Base-by-base conservation (phyloP, 2,113 vertebrate genomes). In the Ibidorhyncha struthersii region DNA sequence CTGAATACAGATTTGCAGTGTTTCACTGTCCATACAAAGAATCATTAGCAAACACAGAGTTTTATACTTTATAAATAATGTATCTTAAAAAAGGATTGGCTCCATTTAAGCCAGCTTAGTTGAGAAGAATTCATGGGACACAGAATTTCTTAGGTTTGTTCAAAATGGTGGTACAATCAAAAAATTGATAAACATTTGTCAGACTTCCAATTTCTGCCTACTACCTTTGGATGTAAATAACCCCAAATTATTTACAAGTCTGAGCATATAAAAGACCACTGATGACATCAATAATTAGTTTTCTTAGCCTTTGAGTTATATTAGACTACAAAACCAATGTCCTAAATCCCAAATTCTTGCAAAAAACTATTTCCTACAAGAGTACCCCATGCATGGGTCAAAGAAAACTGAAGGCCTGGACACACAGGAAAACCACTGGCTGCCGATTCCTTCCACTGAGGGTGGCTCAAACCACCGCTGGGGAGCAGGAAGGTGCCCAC, bases 11-110 rank as follows among this genome's bases (percentile, higher is more conserved):
- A 3, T 81, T 80, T 86, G 20, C 32, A 82, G 11, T 66, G 17
- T 4, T 47, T 91, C 30, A 65, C 11, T 63, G 20, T 65, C 52
- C 34, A 26, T 72, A 32, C 25, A 65, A 30, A 69, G 13, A 53
- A 70, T 66, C 21, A 56, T 71, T 83, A 71, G 2, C 26, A 83
- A 88, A 53, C 19, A 45, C 0, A 0, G 6, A 84, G 8, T 49
- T 85, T 83, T 85, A 63, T 63, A 43, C 29, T 59, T 90, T 10
- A 40, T 65, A 62, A 93, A 93, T 55, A 93, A 83, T n/a, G 25
- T 38, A 83, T 20, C 11, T 17, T 80, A 36, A 66, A 45, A 55
- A 66, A 70, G 6, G 23, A 47, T 41, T 43, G 2, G 3, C 27
- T 72, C 17, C 55, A 9, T 62, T 66, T 74, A 70, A 74, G 6